A percentile compares a stretch with the other conserved stretches of the same genome.
phyloP scores from a whole-genome alignment of 2,113 vertebrate species.

The Tupaia tana region DNA sequence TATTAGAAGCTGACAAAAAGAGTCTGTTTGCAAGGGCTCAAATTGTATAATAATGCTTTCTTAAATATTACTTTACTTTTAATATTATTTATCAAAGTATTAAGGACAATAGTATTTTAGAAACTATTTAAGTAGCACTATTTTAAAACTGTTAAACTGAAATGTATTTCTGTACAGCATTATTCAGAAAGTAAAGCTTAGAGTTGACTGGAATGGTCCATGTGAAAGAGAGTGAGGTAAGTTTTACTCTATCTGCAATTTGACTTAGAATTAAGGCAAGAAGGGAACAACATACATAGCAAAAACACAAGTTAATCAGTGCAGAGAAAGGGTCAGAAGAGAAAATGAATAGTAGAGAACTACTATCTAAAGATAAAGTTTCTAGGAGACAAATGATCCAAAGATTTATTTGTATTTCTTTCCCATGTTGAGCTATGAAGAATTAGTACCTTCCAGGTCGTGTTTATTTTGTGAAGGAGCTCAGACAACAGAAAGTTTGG shows the following conservation, averaged over 20 bases:
- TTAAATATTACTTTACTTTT: constrained; percentile 9
- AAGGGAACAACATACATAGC: neutral
- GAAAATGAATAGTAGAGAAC: constrained; percentile 11
- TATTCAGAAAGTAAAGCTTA: neutral
- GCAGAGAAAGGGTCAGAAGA: constrained; percentile 12
- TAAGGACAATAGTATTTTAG: neutral
- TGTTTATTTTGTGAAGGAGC: constrained; percentile 58
- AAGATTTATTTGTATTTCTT: constrained; percentile 63
- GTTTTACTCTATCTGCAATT: constrained; percentile 19
- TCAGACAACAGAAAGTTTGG: constrained; percentile 29
- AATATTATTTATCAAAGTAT: neutral
- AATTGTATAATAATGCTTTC: neutral
- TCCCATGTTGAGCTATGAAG: constrained; percentile 41
- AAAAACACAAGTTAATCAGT: neutral
- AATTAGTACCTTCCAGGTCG: constrained; percentile 49
- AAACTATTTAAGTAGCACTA: neutral
- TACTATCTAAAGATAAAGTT: neutral
- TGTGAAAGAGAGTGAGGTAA: neutral
- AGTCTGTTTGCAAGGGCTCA: neutral
- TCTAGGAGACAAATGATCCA: neutral
- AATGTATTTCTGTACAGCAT: neutral
- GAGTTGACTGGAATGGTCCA: neutral
- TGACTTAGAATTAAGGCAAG: constrained; percentile 12
- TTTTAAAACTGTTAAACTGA: constrained; percentile 13
- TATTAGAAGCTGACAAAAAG: neutral